phyloP scores from a whole-genome alignment of 2,888 invertebrate genomes.

The Drosophila mercatorum region DNA sequence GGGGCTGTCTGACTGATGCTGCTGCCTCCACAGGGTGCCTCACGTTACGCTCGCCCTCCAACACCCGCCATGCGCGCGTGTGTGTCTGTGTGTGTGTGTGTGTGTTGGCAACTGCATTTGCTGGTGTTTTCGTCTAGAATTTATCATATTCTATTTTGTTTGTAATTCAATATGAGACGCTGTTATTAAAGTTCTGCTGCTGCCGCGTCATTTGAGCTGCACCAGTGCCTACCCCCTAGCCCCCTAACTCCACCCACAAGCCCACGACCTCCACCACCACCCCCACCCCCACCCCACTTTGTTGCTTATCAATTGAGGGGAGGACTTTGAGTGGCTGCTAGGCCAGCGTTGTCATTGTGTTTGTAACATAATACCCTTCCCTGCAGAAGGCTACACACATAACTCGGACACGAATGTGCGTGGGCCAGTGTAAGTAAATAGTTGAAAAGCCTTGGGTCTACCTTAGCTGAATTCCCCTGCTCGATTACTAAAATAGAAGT shows the following conservation, averaged over 20 bases:
- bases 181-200: conserved; percentile 80
- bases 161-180: conserved; percentile 71
- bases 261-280: neutral
- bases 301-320: conserved; percentile 4
- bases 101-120: conserved; percentile 47
- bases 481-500: neutral
- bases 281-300: neutral
- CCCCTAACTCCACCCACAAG: conserved; percentile 12
- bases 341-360: conserved; percentile 46
- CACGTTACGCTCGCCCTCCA: conserved; percentile 55
- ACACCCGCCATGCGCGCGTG: conserved; percentile 1
- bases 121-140: conserved; percentile 72
- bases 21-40: conserved; percentile 62
- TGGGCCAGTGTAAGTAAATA: conserved; percentile 21
- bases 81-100: neutral
- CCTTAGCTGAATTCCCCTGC: neutral
- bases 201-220: conserved; percentile 73
- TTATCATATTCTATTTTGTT: conserved; percentile 81
- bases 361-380: conserved; percentile 45
- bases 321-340: conserved; percentile 44
- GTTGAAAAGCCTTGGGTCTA: conserved; percentile 1
- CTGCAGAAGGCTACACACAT: conserved; percentile 29
- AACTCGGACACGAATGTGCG: conserved; percentile 18
- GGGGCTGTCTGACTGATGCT: conserved; percentile 47
- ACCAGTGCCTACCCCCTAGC: conserved; percentile 16